Evolutionary conservation across 1,140 invertebrate species (phyloP), one percentile per base, ranked within the genome.

Genomic region (Bombus confusus): DNA sequence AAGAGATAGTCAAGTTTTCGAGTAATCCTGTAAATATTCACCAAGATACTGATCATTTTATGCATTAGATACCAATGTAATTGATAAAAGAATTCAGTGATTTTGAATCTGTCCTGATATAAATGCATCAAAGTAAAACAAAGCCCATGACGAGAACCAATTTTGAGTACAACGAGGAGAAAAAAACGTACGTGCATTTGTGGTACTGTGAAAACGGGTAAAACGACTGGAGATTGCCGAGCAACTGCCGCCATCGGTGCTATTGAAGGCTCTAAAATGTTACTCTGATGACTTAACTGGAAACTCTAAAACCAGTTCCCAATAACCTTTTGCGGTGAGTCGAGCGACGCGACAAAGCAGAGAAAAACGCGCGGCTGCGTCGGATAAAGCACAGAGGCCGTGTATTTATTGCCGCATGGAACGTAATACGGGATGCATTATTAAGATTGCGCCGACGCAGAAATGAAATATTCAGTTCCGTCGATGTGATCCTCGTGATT

Each of bases 251-350:
- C 64, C 68, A 86, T 88, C 73, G 86, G 66, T 64, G 83, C 87
- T 81, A 88, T 89, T 86, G 78, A 76, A 85, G 88, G 72, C 80
- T 89, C 59, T 83, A 88, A 89, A 89, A 89, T 83, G 87, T 89
- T 88, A 79, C 76, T 71, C 75, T 83, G 87, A 89, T 90, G 87
- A 89, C 80, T 89, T 89, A 87, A 90, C 87, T 90, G 88, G 80
- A 88, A 89, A 86, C 80, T 89, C 79, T 89, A 86, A 88, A 90
- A 90, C 88, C 88, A 84, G 87, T 90, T 90, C 59, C 73, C 84
- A 89, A 90, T 89, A 88, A 90, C 80, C 88, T 90, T 88, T 90
- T 87, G 88, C 87, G 75, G 84, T 62, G 66, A 78, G 72, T 57
- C 76, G 84, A 79, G 52, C 62, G 69, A 74, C 31, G 69, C 78